Percentiles rank a stretch among this genome's conserved stretches.
Evolutionary conservation across 2,797 vertebrate genomes (phyloP).

Genomic region (Pygocentrus nattereri): DNA sequence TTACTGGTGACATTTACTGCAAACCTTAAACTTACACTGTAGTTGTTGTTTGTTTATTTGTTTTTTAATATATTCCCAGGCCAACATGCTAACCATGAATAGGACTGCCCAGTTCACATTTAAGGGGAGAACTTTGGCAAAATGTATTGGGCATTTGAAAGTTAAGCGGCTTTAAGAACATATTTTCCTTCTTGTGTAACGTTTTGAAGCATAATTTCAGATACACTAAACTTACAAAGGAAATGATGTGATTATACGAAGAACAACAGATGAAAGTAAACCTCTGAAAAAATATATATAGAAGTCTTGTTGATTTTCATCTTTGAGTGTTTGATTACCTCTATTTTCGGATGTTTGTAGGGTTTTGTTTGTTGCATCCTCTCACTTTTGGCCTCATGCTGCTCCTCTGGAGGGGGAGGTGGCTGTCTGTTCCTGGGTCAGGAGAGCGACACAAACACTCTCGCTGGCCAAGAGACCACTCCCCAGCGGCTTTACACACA

Average conservation of each 20-base stretch:
- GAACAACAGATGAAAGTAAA: not conserved
- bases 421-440: conserved; percentile 60
- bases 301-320: conserved; percentile 15
- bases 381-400: conserved; percentile 48
- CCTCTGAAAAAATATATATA: conserved; percentile 6
- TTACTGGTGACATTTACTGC: too few species aligned
- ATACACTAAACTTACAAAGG: not conserved
- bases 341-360: conserved; percentile 41
- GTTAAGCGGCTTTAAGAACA: too few species aligned
- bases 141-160: too few species aligned
- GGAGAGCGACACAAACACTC: conserved; percentile 61
- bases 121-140: too few species aligned
- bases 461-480: conserved; percentile 67
- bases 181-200: too few species aligned
- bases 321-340: not conserved
- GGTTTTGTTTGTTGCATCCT: conserved; percentile 42
- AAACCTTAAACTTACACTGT: too few species aligned
- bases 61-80: too few species aligned
- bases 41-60: too few species aligned
- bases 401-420: conserved; percentile 58
- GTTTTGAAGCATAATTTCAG: not conserved
- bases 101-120: too few species aligned
- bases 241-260: conserved; percentile 10
- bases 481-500: conserved; percentile 51
- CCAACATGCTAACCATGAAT: too few species aligned